phyloP scores from a whole-genome alignment of 2,888 invertebrate genomes.

The Xestia sexstrigata region DNA sequence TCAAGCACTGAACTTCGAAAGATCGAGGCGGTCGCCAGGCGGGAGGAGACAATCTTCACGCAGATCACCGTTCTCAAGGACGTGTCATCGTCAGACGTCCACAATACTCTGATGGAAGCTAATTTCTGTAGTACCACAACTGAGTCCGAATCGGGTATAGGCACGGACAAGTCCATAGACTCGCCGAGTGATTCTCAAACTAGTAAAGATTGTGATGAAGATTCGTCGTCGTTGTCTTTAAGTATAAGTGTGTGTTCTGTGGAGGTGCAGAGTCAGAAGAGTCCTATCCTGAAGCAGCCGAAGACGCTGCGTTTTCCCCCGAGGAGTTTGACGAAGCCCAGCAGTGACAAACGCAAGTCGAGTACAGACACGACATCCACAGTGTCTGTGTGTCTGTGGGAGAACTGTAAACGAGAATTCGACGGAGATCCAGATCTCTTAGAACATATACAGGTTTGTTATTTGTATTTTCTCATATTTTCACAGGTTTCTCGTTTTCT shows the following conservation, averaged over 20 bases:
- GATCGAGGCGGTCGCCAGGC: slow-evolving; percentile 82
- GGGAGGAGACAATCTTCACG: slow-evolving; percentile 87
- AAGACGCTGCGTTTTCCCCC: slow-evolving; percentile 96
- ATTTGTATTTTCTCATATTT: slow-evolving; percentile 7
- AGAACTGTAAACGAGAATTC: slow-evolving; percentile 94
- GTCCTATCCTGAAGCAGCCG: slow-evolving; percentile 95
- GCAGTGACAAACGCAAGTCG: slow-evolving; percentile 80
- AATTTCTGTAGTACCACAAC: slow-evolving; percentile 85
- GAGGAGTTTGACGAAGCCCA: slow-evolving; percentile 82
- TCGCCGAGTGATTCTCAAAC: slow-evolving; percentile 87
- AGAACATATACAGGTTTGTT: slow-evolving; percentile 96
- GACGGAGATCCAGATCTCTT: slow-evolving; percentile 95
- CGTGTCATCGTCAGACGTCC: slow-evolving; percentile 84
- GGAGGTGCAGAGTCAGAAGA: slow-evolving; percentile 90
- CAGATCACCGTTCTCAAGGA: slow-evolving; percentile 88
- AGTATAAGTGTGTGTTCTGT: slow-evolving; percentile 86
- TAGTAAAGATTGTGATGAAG: slow-evolving; percentile 88
- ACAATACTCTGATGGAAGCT: slow-evolving; percentile 86
- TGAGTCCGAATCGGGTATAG: slow-evolving; percentile 87
- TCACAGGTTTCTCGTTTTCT: neutral
- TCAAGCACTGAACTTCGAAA: slow-evolving; percentile 76
- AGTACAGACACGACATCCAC: slow-evolving; percentile 87
- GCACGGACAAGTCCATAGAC: slow-evolving; percentile 88
- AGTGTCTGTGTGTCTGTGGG: slow-evolving; percentile 94
- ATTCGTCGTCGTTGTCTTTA: slow-evolving; percentile 85